Percentiles rank a stretch among this genome's conserved stretches.
These are phyloP conservation scores for Ectemnius cavifrons DNA, from an alignment of 2,888 invertebrate species.

Conservation along the genomic window DNA sequence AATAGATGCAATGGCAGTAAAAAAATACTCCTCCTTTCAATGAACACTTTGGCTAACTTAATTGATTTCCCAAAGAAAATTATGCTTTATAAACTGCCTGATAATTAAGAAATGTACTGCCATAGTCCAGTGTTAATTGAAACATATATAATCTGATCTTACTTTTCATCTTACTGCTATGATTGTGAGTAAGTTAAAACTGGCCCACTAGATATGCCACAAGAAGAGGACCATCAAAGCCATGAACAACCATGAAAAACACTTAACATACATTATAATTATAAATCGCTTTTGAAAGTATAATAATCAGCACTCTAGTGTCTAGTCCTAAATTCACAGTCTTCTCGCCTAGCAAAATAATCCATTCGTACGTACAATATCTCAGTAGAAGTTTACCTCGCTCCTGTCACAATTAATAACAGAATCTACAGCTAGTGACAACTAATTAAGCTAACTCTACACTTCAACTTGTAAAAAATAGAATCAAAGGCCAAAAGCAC, in stretches of 20 bases:
- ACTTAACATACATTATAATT: no score
- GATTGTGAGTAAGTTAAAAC: slow-evolving; percentile 11
- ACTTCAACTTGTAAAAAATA: slow-evolving; percentile 46
- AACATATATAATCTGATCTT: slow-evolving; percentile 2
- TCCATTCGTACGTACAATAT: slow-evolving; percentile 14
- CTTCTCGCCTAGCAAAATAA: slow-evolving; percentile 14
- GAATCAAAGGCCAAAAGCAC: slow-evolving; percentile 51
- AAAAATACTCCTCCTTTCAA: no score
- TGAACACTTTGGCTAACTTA: no score
- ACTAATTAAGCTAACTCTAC: slow-evolving; percentile 39
- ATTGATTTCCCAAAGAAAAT: no score
- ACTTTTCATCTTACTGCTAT: background rate
- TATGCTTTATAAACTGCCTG: no score
- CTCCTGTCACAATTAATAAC: slow-evolving; percentile 24
- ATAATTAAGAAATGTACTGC: no score
- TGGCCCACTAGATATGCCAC: slow-evolving; percentile 4
- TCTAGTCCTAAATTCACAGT: slow-evolving; percentile 17
- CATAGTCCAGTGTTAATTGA: no score
- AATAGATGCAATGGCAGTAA: no score
- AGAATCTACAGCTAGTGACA: slow-evolving; percentile 19
- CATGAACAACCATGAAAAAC: no score
- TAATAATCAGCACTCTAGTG: slow-evolving; percentile 13
- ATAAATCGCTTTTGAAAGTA: background rate
- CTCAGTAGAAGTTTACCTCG: slow-evolving; percentile 20
- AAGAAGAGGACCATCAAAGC: no score